Evolutionary conservation across 2,113 vertebrate genomes (phyloP), one percentile per base, ranked within the genome.

Genomic region (Malurus alboscapulatus): DNA sequence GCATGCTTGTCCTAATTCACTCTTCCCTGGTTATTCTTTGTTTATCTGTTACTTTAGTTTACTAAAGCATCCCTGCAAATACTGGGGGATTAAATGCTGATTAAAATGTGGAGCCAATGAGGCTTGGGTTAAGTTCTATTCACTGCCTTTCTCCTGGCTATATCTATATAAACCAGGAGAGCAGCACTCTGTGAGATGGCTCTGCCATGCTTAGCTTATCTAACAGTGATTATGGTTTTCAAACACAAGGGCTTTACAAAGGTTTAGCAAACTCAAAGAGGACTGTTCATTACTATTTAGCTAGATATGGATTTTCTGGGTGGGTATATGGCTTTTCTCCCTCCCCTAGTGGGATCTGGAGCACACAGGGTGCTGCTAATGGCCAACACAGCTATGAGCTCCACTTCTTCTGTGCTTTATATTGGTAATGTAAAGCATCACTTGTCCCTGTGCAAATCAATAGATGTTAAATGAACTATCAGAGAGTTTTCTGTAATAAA

Each of bases 151-250:
- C 22, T 75, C 45, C 54, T 59, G 13, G 5, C 10, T 44, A 5
- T 67, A 26, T 61, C 26, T 55, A 17, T 21, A 36, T 45, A 44
- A 83, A 61, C 16, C 14, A 54, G 22, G 25, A 45, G 25, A 82
- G 7, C 4, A 47, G 6, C 7, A 34, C 18, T 57, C 8, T 0
- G 1, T 22, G 19, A n/a, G 83, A 32, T 13, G 57, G 9, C 42
- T 72, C 20, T 40, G 17, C 12, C 14, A n/a, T 12, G 3, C 30
- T 77, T 48, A 62, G 9, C 14, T 59, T 73, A 61, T 50, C 6
- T 45, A 54, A 34, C 27, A 32, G 13, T 34, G 38, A 47, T 47
- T 38, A 71, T 22, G 15, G 40, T 73, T 93, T 83, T 73, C 45
- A 76, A 53, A 53, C 27, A 44, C 44, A 44, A 66, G 30, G 19